Conservation (phyloP, 1,140 invertebrate genomes). For the Globodera ellingtonae region DNA sequence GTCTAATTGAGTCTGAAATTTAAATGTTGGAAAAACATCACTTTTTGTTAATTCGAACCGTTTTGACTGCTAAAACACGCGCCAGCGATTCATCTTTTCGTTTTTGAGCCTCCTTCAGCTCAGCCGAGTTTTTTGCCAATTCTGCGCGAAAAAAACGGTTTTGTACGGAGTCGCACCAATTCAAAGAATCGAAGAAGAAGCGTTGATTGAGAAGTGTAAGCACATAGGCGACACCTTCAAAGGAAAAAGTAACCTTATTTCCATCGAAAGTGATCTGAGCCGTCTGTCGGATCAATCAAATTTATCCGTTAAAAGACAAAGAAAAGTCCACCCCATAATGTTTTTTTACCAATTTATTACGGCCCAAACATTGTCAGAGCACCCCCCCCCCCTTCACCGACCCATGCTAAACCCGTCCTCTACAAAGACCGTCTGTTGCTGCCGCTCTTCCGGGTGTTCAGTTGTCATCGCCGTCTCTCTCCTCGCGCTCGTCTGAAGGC, state of each 20-base stretch:
- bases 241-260: neutral
- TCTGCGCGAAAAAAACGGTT: conserved; percentile 68
- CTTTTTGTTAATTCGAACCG: conserved; percentile 66
- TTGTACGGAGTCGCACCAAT: conserved; percentile 89
- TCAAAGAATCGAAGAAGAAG: conserved; percentile 84
- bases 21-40: neutral
- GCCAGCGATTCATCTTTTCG: conserved; percentile 80
- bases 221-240: conserved; percentile 74
- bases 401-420: conserved; percentile 98
- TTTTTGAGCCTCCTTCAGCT: conserved; percentile 48
- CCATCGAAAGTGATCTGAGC: too few species aligned
- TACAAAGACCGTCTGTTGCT: conserved; percentile 81
- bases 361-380: conserved; percentile 17
- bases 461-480: conserved; percentile 59
- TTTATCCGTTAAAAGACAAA: too few species aligned
- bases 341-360: too few species aligned
- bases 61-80: conserved; percentile 87
- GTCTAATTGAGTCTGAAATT: conserved; percentile 73
- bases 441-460: neutral
- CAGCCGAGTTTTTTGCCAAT: conserved; percentile 61
- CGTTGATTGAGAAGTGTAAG: conserved; percentile 73
- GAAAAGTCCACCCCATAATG: too few species aligned
- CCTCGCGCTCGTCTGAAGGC: conserved; percentile 81
- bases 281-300: too few species aligned
- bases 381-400: conserved; percentile 62